A percentile compares a stretch with the other conserved stretches of the same genome.
Conservation (phyloP, 1,140 invertebrate species). For the Megalonaias nervosa region DNA sequence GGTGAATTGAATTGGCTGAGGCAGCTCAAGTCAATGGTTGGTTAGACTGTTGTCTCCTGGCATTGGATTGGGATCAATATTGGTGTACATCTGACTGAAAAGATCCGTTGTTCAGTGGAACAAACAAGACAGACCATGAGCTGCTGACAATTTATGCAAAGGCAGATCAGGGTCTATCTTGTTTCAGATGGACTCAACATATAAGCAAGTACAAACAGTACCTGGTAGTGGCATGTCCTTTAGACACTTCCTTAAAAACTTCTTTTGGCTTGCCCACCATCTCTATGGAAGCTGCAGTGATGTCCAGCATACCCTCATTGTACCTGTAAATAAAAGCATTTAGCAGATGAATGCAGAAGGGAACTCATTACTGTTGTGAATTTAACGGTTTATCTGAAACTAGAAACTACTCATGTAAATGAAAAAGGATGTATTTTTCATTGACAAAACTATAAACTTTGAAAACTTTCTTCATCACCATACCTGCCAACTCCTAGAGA, state of each 20-base stretch:
- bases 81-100: too few relatives aligned
- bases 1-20: too few relatives aligned
- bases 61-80: too few relatives aligned
- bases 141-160: background rate
- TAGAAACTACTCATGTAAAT: background rate
- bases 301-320: constrained; percentile 67
- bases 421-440: background rate
- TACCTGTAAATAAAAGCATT: constrained; percentile 46
- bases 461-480: too few relatives aligned
- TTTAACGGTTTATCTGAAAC: background rate
- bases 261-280: constrained; percentile 59
- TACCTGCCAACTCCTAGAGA: too few relatives aligned
- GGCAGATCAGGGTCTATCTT: background rate
- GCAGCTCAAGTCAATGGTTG: too few relatives aligned
- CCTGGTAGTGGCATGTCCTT: constrained; percentile 59
- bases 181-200: background rate
- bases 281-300: constrained; percentile 62
- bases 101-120: too few relatives aligned
- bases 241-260: constrained; percentile 57
- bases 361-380: background rate
- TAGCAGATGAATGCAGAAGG: background rate
- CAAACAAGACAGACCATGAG: too few relatives aligned
- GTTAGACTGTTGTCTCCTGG: too few relatives aligned
- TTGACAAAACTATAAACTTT: background rate
- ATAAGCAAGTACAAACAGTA: constrained; percentile 31